Evolutionary conservation across 2,888 invertebrate species (phyloP).

Genomic region (Anthoptus insignis): DNA sequence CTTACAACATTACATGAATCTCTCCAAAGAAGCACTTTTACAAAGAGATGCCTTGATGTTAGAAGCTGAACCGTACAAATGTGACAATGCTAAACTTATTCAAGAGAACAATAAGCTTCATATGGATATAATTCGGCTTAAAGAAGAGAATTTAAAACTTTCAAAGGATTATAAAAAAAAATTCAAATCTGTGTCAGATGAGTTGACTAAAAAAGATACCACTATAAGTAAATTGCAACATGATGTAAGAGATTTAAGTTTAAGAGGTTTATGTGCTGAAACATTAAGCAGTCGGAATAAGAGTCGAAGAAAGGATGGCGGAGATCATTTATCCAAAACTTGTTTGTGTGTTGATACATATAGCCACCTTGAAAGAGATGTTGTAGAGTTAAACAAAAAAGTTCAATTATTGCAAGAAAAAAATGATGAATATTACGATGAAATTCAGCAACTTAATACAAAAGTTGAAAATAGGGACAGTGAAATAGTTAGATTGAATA

Average conservation of each 20-base stretch:
- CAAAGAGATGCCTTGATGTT: conserved; percentile 90
- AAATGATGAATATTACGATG: conserved; percentile 71
- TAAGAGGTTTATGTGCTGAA: conserved; percentile 78
- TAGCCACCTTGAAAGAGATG: conserved; percentile 73
- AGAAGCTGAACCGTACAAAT: conserved; percentile 93
- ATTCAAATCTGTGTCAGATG: conserved; percentile 88
- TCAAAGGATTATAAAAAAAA: conserved; percentile 87
- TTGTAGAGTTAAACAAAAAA: conserved; percentile 75
- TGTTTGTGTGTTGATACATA: conserved; percentile 67
- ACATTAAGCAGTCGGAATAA: conserved; percentile 78
- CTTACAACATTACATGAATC: conserved; percentile 93
- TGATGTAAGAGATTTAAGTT: conserved; percentile 75
- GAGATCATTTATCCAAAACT: conserved; percentile 55
- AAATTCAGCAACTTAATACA: conserved; percentile 69
- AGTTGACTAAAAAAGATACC: conserved; percentile 85
- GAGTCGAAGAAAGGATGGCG: conserved; percentile 69
- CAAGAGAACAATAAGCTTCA: conserved; percentile 92
- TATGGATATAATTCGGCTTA: conserved; percentile 88
- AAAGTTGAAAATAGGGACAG: conserved; percentile 87
- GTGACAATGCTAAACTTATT: conserved; percentile 92
- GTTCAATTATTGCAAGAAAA: conserved; percentile 77
- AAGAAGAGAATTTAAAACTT: conserved; percentile 88
- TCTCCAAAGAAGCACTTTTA: conserved; percentile 90
- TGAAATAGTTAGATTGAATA: conserved; percentile 90
- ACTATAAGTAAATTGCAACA: conserved; percentile 75